Evolutionary conservation across 2,797 vertebrate genomes (phyloP), one percentile per base, ranked within the genome.

Genomic region (Pyrocephalus nanus): DNA sequence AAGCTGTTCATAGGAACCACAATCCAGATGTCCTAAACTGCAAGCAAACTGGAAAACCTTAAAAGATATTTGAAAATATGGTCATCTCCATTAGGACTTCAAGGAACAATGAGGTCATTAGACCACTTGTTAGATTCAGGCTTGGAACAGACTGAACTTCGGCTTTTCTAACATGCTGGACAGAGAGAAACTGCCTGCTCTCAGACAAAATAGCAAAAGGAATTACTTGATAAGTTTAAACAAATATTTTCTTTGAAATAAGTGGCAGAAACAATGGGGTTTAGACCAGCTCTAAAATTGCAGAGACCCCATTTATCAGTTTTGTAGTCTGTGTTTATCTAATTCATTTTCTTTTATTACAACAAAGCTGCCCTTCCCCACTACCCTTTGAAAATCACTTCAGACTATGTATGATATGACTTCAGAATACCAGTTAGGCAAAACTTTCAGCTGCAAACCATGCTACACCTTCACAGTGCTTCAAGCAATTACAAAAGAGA

Each of bases 101-200:
- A 80, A 15, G 58, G 43, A 77, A 71, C 1, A 7, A 70, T 54
- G 53, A 90, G 61, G 34, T 67, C 45, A 85, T 74, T 47, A 83
- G 29, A 17, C 20, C 27, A 73, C 15, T 74, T 51, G 13, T 55
- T 69, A 50, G 17, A 45, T 7, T 86, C 8, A 13, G 64, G 30
- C 11, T 80, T 54, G 73, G 43, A 93, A 84, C 11, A 75, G 48
- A n/a, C 25, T 36, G 14, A 73, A 22, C 27, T 86, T n/a, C 53
- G 16, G 50, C 86, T 96, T 95, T 91, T 50, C 16, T 73, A 95
- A 86, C 18, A 66, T 36, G 64, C 34, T 70, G 83, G 64, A 83
- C 83, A 96, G 65, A 92, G 66, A 92, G 58, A 83, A 86, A 83
- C 40, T 65, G 79, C n/a, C 40, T 95, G 67, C 27, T 90, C 94